phyloP scores from a whole-genome alignment of 1,140 invertebrate genomes.

The Anthonomus grandis region DNA sequence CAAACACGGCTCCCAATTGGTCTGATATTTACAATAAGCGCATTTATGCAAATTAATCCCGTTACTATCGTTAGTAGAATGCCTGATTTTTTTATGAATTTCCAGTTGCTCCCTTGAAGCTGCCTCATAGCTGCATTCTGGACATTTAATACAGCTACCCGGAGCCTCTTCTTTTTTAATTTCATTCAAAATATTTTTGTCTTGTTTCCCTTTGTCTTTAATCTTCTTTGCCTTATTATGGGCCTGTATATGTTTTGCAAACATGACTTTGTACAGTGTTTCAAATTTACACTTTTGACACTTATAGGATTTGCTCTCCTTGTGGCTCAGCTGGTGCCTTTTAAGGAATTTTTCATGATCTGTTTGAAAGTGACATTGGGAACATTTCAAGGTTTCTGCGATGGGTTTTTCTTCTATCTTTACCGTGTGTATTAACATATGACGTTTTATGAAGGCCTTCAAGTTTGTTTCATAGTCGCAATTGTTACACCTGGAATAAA shows the following conservation, averaged over 20 bases:
- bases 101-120: constrained; percentile 12
- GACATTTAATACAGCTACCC: constrained; percentile 10
- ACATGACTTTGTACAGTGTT: constrained; percentile 21
- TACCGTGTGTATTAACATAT: constrained; percentile 19
- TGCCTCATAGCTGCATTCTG: constrained; percentile 13
- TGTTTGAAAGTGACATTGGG: constrained; percentile 18
- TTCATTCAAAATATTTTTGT: too few species aligned
- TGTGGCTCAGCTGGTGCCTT: constrained; percentile 19
- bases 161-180: neutral
- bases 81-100: constrained; percentile 20
- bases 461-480: constrained; percentile 24
- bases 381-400: constrained; percentile 9
- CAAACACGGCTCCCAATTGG: constrained; percentile 27
- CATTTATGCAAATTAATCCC: constrained; percentile 14
- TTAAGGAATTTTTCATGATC: constrained; percentile 19
- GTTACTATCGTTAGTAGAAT: neutral
- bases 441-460: constrained; percentile 20
- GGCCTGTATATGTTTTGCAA: constrained; percentile 9
- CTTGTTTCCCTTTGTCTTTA: neutral
- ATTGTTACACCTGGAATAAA: constrained; percentile 19
- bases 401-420: constrained; percentile 16
- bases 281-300: constrained; percentile 22
- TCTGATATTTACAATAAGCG: constrained; percentile 20
- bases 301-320: constrained; percentile 4
- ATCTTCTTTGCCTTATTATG: constrained; percentile 4